A percentile compares a stretch with the other conserved stretches of the same genome.
Conservation (phyloP, 1,140 invertebrate genomes). For the Drosophila subpulchrella region DNA sequence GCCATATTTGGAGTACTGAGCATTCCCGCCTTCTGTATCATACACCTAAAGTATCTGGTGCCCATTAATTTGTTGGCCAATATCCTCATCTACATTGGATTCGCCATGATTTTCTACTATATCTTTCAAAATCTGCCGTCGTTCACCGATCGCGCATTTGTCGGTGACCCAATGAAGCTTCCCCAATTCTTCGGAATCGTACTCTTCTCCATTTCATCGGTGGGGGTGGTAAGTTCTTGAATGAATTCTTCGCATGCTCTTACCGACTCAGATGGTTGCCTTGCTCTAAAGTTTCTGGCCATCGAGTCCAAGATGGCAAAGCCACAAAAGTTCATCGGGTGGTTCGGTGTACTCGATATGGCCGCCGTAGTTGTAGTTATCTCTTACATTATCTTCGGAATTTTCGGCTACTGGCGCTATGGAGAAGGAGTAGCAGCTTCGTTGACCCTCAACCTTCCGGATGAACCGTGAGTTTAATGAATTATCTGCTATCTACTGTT, state of each 20-base stretch:
- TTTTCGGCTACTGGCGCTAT: slow-evolving; percentile 56
- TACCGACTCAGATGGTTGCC: not conserved
- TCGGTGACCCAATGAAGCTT: not conserved
- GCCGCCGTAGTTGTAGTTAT: slow-evolving; percentile 5
- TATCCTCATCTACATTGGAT: slow-evolving; percentile 12
- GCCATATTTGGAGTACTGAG: slow-evolving; percentile 1
- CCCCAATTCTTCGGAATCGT: slow-evolving; percentile 31
- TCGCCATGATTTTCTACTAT: slow-evolving; percentile 39
- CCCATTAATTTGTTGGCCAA: slow-evolving; percentile 27
- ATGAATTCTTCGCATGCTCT: too few species aligned
- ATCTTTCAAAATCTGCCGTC: slow-evolving; percentile 24
- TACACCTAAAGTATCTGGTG: slow-evolving; percentile 39
- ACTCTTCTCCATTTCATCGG: slow-evolving; percentile 41
- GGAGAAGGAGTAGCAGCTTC: slow-evolving; percentile 12
- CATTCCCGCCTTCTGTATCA: slow-evolving; percentile 38
- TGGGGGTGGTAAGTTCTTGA: slow-evolving; percentile 46
- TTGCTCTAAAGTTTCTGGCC: slow-evolving; percentile 40
- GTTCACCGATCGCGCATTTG: not conserved
- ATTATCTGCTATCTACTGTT: too few species aligned
- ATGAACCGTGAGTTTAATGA: slow-evolving; percentile 32
- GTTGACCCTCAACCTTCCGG: slow-evolving; percentile 36
- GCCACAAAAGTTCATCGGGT: slow-evolving; percentile 33
- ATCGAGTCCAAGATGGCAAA: slow-evolving; percentile 45
- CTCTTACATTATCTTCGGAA: slow-evolving; percentile 25
- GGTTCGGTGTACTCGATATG: slow-evolving; percentile 24